A percentile compares a stretch with the other conserved stretches of the same genome.
These are phyloP conservation scores for Gibbula magus DNA, from an alignment of 2,888 invertebrate species.

Conservation along the genomic window DNA sequence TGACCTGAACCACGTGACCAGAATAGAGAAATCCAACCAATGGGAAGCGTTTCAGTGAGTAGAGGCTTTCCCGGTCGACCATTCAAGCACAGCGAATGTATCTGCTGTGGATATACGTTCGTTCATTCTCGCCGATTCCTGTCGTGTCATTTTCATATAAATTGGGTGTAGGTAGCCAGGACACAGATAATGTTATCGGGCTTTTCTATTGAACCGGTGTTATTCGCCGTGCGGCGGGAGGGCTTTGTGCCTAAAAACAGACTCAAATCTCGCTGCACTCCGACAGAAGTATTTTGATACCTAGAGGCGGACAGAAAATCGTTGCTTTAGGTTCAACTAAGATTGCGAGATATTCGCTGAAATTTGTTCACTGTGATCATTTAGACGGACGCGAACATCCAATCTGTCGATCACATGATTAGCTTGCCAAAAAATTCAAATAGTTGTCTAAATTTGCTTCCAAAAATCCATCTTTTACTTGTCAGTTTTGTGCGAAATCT, in stretches of 20 bases:
- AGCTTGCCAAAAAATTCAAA: constrained; percentile 7
- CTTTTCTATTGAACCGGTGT: constrained; percentile 6
- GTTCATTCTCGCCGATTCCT: background rate
- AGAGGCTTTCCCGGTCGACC: constrained; percentile 12
- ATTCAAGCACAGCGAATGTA: constrained; percentile 14
- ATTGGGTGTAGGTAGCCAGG: background rate
- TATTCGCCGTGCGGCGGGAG: constrained; percentile 2
- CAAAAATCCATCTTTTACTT: background rate
- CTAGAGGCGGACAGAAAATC: background rate
- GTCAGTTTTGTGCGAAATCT: background rate
- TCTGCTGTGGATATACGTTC: background rate
- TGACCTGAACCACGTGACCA: constrained; percentile 19
- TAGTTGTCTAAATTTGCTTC: background rate
- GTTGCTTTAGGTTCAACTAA: background rate
- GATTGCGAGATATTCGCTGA: background rate
- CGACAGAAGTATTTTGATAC: constrained; percentile 1
- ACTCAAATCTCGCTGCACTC: background rate
- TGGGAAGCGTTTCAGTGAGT: background rate
- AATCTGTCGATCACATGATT: background rate
- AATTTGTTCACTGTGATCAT: background rate
- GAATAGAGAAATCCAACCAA: background rate
- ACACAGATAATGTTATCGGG: constrained; percentile 9
- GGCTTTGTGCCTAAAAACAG: background rate
- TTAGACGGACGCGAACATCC: background rate
- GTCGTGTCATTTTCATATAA: constrained; percentile 24